A percentile compares a stretch with the other conserved stretches of the same genome.
Evolutionary conservation across 1,140 invertebrate species (phyloP).

Genomic region (Hesperophylax magnus): DNA sequence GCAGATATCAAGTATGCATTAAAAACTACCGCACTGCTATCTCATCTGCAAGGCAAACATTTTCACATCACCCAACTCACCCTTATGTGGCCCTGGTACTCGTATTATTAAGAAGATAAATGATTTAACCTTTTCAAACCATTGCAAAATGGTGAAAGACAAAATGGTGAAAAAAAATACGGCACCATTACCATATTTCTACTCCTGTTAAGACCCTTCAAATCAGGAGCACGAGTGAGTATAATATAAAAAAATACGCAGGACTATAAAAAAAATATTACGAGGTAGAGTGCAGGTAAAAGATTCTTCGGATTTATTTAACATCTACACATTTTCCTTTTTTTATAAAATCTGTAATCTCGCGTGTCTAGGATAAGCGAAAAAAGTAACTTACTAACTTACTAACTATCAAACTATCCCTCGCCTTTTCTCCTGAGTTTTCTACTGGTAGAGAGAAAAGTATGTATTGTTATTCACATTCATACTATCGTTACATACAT

Average conservation of each 20-base stretch:
- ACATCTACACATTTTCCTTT: too few relatives aligned
- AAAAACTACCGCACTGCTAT: constrained; percentile 48
- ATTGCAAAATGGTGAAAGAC: constrained; percentile 29
- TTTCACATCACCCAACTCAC: constrained; percentile 23
- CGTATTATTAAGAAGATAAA: constrained; percentile 44
- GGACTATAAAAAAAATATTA: too few relatives aligned
- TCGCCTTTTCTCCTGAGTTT: too few relatives aligned
- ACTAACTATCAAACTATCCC: too few relatives aligned
- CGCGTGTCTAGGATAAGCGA: too few relatives aligned
- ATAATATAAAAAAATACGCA: not conserved
- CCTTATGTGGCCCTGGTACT: constrained; percentile 1
- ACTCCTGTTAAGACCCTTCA: constrained; percentile 19
- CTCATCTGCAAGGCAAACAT: constrained; percentile 41
- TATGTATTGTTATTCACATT: too few relatives aligned
- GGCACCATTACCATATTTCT: constrained; percentile 36
- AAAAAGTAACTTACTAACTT: too few relatives aligned
- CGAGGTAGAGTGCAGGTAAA: too few relatives aligned
- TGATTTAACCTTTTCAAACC: constrained; percentile 47
- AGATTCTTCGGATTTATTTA: too few relatives aligned
- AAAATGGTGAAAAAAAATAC: constrained; percentile 41
- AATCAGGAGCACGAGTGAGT: constrained; percentile 34
- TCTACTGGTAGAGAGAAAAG: too few relatives aligned
- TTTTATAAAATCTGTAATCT: too few relatives aligned
- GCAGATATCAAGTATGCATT: constrained; percentile 52
- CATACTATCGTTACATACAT: too few relatives aligned